Evolutionary conservation across 2,113 vertebrate genomes (phyloP), one percentile per base, ranked within the genome.

Genomic region (Rhynchopsitta pachyrhyncha): DNA sequence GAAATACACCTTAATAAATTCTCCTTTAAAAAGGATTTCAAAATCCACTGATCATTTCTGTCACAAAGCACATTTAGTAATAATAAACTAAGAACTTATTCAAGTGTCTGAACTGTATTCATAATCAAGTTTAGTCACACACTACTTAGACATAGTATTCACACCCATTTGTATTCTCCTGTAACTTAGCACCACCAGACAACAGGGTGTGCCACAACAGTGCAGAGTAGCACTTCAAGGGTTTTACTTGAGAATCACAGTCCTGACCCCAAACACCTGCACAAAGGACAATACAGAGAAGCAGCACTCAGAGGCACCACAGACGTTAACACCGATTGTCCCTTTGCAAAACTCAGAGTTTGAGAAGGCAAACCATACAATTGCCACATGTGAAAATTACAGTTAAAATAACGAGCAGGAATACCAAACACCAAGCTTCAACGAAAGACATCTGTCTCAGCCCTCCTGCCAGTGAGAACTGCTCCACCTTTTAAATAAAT

Each of bases 401-500:
- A 29, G 19, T 24, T 57, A 33, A 82, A 69, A 62, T 59, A 62
- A 50, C 8, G 29, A 90, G 57, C 20, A 64, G 42, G 71, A 89
- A 47, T n/a, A 75, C 7, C 46, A 78, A 89, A 50, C 17, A 19
- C 17, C 31, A 70, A 44, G 31, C 17, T 46, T 78, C 39, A 5
- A 19, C 4, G 15, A 39, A 52, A 70, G 64, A 44, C 33, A 50
- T 19, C 7, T 53, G 19, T n/a, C 60, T 90, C 60, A 85, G 55
- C 50, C n/a, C 39, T 91, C n/a, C 33, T 0, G 0, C 9, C 57
- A 71, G 69, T 11, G 19, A 59, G 47, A 88, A 77, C 22, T 24
- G 39, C 47, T 88, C 68, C 68, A 74, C 33, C 42, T 95, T 90
- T 86, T 66, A 85, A 88, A 82, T 11, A 83, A 84, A 91, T n/a